Base-by-base conservation (phyloP, 1,140 invertebrate species). In the Orussus abietinus region DNA sequence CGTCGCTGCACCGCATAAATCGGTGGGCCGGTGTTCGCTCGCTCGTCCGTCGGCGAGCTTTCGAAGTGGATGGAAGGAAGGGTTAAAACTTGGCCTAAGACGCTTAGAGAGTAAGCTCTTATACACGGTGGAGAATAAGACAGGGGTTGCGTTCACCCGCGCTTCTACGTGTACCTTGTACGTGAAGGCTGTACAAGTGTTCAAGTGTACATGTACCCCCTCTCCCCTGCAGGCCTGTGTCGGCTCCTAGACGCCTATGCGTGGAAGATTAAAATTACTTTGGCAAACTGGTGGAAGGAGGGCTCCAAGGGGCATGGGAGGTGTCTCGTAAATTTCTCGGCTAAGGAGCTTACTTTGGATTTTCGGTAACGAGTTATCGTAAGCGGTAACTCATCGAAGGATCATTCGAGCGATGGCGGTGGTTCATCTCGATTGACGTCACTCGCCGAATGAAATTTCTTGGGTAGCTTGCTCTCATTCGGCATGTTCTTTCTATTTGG, bases 271-370 rank as follows among this genome's bases (percentile, higher is more conserved):
- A 69, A 72, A 74, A 72, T 74, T 72, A 72, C 66, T 69, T 72
- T 47, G 50, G 61, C 58, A 59, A 64, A 67, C 62, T 63, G 57
- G 20, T n/a, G 18, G 10, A 7, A 1, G n/a, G n/a, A n/a, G n/a
- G n/a, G n/a, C n/a, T n/a, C n/a, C n/a, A n/a, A n/a, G n/a, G n/a
- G n/a, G n/a, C n/a, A n/a, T n/a, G n/a, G n/a, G 17, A 32, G 25
- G 35, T 45, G 62, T 68, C 62, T 64, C 61, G 65, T 62, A 70
- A 74, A 72, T 72, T 72, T 74, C 64, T 62, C 57, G 49, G 59
- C 53, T 72, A 74, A 74, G 71, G 48, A 72, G 71, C 71, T 74
- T 74, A 74, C 69, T 72, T 72, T 66, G 57, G 64, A 68, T 74
- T 66, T 67, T 68, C 62, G 52, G 57, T 71, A 74, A 71, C 64